Evolutionary conservation across 1,140 invertebrate species (phyloP).

Genomic region (Probaryconus sp.): DNA sequence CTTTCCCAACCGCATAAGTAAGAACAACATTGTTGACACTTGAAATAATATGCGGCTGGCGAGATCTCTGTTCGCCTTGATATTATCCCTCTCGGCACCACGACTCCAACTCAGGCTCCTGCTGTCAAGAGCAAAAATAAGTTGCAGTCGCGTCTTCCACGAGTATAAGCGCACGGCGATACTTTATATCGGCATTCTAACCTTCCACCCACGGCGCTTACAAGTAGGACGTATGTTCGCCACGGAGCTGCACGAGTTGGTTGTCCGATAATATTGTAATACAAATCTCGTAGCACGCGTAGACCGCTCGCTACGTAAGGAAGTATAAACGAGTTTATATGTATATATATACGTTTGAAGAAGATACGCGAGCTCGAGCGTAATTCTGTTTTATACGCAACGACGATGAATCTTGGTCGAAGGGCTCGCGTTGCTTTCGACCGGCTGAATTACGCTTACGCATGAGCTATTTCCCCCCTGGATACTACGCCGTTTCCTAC

Average conservation of each 20-base stretch:
- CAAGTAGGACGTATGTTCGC: constrained; percentile 28
- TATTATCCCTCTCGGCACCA: constrained; percentile 65
- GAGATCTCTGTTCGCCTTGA: constrained; percentile 58
- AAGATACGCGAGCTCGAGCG: constrained; percentile 9
- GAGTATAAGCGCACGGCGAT: constrained; percentile 35
- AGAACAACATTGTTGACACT: constrained; percentile 49
- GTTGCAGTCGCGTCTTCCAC: constrained; percentile 56
- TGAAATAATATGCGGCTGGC: constrained; percentile 42
- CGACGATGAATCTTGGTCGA: constrained; percentile 34
- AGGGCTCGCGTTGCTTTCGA: constrained; percentile 38
- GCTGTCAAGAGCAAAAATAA: constrained; percentile 68
- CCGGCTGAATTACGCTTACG: constrained; percentile 66
- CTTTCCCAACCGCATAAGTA: constrained; percentile 31
- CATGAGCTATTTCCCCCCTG: constrained; percentile 70
- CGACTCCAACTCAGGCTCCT: constrained; percentile 65
- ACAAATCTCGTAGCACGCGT: constrained; percentile 64
- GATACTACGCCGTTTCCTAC: constrained; percentile 62
- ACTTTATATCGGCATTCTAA: constrained; percentile 49
- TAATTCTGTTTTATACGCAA: neutral
- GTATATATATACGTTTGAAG: constrained; percentile 3
- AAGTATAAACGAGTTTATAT: constrained; percentile 31
- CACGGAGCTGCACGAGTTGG: constrained; percentile 34
- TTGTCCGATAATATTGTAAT: constrained; percentile 71
- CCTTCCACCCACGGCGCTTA: constrained; percentile 29
- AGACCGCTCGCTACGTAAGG: constrained; percentile 31